Conservation (phyloP, 2,888 invertebrate genomes). For the Acronicta alni region DNA sequence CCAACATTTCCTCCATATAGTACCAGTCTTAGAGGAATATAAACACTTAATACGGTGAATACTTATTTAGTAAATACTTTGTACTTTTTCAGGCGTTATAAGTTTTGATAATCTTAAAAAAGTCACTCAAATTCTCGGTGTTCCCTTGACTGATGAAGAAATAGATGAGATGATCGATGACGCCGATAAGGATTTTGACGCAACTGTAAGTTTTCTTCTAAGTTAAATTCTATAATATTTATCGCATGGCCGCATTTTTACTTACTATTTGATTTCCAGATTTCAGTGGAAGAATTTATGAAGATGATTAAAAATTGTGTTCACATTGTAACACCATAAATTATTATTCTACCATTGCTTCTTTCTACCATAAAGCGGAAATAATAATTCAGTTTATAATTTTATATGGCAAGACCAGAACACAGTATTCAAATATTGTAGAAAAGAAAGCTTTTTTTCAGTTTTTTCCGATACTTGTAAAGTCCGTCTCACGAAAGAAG, state of each 20-base stretch:
- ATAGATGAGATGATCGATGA: constrained; percentile 86
- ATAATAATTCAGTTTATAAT: background rate
- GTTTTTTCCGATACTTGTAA: too few relatives aligned
- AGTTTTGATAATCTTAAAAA: constrained; percentile 80
- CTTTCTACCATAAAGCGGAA: background rate
- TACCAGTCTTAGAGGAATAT: too few relatives aligned
- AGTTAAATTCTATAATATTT: too few relatives aligned
- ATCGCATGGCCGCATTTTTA: too few relatives aligned
- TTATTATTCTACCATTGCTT: background rate
- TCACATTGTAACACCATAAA: constrained; percentile 77
- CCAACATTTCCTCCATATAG: too few relatives aligned
- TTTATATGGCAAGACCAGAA: background rate
- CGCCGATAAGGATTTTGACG: constrained; percentile 83
- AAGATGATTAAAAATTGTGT: constrained; percentile 82
- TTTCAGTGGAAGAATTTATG: constrained; percentile 82
- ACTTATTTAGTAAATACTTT: background rate
- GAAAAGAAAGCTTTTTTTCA: too few relatives aligned
- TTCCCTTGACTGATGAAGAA: constrained; percentile 81
- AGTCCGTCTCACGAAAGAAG: too few relatives aligned
- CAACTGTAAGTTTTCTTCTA: constrained; percentile 66
- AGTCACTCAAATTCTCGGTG: constrained; percentile 75
- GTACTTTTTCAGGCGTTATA: constrained; percentile 71
- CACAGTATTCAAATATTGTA: background rate
- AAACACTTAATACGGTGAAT: too few relatives aligned
- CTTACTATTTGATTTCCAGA: constrained; percentile 64